These are phyloP conservation scores for Pemphigus obesinymphae DNA, from an alignment of 1,140 invertebrate genomes.

Conservation along the genomic window DNA sequence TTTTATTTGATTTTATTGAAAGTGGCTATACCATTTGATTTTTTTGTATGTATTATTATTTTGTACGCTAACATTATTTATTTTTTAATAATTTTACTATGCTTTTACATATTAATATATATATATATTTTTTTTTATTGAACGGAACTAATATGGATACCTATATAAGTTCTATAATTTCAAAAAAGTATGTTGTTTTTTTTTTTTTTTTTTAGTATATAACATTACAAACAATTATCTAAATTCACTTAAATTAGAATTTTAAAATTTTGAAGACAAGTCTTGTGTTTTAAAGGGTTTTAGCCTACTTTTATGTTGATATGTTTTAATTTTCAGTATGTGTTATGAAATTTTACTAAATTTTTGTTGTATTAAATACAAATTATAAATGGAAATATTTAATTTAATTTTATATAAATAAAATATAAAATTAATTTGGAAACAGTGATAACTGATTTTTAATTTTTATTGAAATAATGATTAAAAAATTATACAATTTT, in stretches of 20 bases:
- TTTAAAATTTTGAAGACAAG: background rate
- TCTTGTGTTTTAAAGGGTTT: background rate
- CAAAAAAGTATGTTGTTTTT: conserved; percentile 13
- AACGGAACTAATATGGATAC: conserved; percentile 22
- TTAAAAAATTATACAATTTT: no score
- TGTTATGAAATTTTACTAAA: conserved; percentile 14
- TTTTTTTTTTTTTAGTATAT: conserved; percentile 15
- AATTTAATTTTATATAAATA: no score
- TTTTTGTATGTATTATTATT: background rate
- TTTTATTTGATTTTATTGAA: conserved; percentile 21
- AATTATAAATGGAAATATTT: no score
- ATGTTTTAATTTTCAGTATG: conserved; percentile 7
- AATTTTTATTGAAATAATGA: no score
- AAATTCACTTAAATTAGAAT: background rate
- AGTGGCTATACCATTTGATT: conserved; percentile 10
- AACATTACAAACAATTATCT: conserved; percentile 37
- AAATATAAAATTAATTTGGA: no score
- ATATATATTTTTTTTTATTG: conserved; percentile 24
- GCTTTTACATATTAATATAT: background rate
- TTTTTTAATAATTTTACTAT: no score
- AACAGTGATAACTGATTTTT: no score
- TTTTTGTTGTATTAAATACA: no score
- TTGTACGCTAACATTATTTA: background rate
- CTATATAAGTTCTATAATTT: conserved; percentile 13
- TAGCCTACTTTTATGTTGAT: conserved; percentile 4